phyloP scores from a whole-genome alignment of 1,140 invertebrate species.

The Penaeus indicus region DNA sequence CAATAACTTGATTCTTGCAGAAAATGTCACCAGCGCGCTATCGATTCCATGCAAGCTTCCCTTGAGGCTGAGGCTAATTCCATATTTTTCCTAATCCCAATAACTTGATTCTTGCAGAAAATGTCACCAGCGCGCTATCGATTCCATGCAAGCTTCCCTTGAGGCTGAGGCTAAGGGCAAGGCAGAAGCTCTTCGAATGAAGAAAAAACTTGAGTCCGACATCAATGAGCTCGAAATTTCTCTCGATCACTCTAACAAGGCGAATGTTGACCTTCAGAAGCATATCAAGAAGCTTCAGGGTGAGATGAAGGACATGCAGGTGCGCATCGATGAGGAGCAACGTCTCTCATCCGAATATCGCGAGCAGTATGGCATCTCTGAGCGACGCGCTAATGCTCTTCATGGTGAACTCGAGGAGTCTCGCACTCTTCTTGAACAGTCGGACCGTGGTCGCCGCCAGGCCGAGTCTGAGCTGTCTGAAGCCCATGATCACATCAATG shows the following conservation, averaged over 20 bases:
- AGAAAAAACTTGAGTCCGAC: conserved; percentile 52
- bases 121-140: conserved; percentile 45
- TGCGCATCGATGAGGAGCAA: conserved; percentile 76
- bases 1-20: conserved; percentile 71
- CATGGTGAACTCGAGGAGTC: conserved; percentile 40
- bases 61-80: conserved; percentile 43
- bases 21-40: conserved; percentile 48
- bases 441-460: conserved; percentile 67
- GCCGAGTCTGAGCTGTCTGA: conserved; percentile 76
- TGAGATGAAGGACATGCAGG: conserved; percentile 76
- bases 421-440: conserved; percentile 49
- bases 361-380: conserved; percentile 73
- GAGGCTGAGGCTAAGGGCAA: conserved; percentile 45
- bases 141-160: conserved; percentile 39
- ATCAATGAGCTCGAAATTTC: conserved; percentile 71
- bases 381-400: conserved; percentile 34
- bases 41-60: conserved; percentile 41
- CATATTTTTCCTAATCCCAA: conserved; percentile 63
- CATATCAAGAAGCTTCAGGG: conserved; percentile 76
- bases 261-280: conserved; percentile 68
- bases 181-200: conserved; percentile 49
- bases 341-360: conserved; percentile 74
- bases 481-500: conserved; percentile 75
- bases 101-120: conserved; percentile 70
- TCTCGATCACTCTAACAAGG: conserved; percentile 72